Base-by-base conservation (phyloP, 2,113 vertebrate genomes). In the Tamias sibiricus region DNA sequence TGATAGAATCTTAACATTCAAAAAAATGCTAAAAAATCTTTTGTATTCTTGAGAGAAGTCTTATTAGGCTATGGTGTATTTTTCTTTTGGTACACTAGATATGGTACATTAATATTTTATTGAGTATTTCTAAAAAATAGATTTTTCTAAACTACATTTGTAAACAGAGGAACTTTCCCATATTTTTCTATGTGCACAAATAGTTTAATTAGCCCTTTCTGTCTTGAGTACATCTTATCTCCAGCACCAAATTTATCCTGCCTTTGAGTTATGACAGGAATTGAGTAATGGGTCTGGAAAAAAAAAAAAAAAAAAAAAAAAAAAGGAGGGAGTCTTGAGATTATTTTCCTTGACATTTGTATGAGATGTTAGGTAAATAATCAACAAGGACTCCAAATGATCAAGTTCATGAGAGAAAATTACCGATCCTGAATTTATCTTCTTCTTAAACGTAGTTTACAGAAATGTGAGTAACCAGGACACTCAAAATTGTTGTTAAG, bases 71-170 rank as follows among this genome's bases (percentile, higher is more conserved):
- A 37, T 40, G 3, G 10, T 24, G 1, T 44, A 44, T 40, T 91
- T 90, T 93, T 69, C 20, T 75, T 69, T 87, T 8, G 30, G 24
- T 35, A 83, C 9, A 64, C n/a, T 81, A 82, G 44, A 52, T 64
- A 83, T 81, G 40, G 37, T 95, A 77, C 80, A 74, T 32, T 88
- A 74, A 49, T 84, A 88, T 84, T 91, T 82, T 71, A 79, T 88
- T 92, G 47, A 52, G 32, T 47, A 52, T 74, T 94, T 88, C 69
- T 79, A 22, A 37, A 69, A 75, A 62, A 37, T 14, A 12, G 4
- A 28, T 86, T 90, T 90, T 87, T 83, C 77, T 87, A 47, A 87
- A 57, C 2, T 68, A 47, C 20, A 87, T 69, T 69, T 79, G 66
- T 49, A 79, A 83, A 12, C 32, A 40, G 20, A 66, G 11, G 6